Conservation (phyloP, 1,140 invertebrate species). For the Leptinotarsa lineolata region DNA sequence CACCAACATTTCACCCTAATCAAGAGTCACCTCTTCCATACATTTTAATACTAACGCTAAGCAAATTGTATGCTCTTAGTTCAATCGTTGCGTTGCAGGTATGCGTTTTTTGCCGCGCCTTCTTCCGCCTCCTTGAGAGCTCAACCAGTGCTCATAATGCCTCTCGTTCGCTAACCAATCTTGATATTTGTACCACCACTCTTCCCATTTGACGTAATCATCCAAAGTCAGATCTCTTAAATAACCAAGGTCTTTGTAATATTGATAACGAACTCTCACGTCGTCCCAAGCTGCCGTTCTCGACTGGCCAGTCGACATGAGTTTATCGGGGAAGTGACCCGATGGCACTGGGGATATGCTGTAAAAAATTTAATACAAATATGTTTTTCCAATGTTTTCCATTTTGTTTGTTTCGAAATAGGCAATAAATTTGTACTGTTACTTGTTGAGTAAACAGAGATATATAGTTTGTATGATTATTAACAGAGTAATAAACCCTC, state of each 20-base stretch:
- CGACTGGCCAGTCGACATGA: slow-evolving; percentile 70
- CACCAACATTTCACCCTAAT: background rate
- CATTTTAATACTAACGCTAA: background rate
- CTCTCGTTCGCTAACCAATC: slow-evolving; percentile 86
- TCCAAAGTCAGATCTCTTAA: slow-evolving; percentile 75
- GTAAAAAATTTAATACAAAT: slow-evolving; percentile 10
- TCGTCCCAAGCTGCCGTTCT: slow-evolving; percentile 82
- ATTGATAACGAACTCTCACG: slow-evolving; percentile 80
- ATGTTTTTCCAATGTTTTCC: too few species aligned
- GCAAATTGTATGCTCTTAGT: slow-evolving; percentile 18
- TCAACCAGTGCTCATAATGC: slow-evolving; percentile 77
- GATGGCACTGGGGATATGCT: slow-evolving; percentile 71
- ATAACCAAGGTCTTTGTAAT: slow-evolving; percentile 85
- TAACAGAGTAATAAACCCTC: too few species aligned
- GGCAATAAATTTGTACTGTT: too few species aligned
- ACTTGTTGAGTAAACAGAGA: too few species aligned
- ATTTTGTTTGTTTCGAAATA: too few species aligned
- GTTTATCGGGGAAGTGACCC: slow-evolving; percentile 76
- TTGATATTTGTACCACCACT: slow-evolving; percentile 93
- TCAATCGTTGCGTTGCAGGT: slow-evolving; percentile 40
- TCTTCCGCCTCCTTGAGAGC: slow-evolving; percentile 42
- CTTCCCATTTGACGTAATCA: slow-evolving; percentile 90
- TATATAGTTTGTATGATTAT: too few species aligned
- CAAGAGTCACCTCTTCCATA: background rate
- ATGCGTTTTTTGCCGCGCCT: slow-evolving; percentile 56